Evolutionary conservation across 2,113 vertebrate species (phyloP).

Genomic region (Nesoenas mayeri): DNA sequence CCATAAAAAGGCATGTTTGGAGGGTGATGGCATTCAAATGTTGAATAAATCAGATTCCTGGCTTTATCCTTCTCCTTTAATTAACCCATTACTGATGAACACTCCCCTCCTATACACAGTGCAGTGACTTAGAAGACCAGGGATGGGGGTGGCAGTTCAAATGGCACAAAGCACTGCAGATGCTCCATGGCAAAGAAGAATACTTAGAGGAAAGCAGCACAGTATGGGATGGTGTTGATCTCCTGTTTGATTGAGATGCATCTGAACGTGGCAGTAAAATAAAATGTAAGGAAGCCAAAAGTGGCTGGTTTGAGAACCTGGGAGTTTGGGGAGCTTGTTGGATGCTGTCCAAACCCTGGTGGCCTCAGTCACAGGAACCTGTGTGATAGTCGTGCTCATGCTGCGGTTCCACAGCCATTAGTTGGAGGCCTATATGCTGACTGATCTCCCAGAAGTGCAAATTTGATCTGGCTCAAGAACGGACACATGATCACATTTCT

Average conservation of each 20-base stretch:
- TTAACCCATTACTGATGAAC: background rate
- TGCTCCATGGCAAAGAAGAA: background rate
- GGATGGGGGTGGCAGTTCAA: background rate
- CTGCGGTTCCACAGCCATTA: background rate
- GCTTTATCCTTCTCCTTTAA: background rate
- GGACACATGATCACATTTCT: constrained; percentile 51
- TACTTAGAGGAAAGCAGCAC: background rate
- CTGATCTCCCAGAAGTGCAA: constrained; percentile 40
- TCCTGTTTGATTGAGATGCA: background rate
- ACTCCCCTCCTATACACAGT: background rate
- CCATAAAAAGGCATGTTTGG: background rate
- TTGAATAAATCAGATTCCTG: background rate
- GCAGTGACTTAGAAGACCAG: background rate
- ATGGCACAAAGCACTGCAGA: background rate
- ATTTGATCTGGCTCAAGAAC: constrained; percentile 22
- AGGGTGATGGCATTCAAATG: background rate
- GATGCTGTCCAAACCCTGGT: background rate
- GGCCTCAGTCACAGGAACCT: background rate
- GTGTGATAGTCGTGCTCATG: rapidly evolving
- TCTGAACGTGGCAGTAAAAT: background rate
- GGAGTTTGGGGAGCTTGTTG: background rate
- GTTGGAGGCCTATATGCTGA: background rate
- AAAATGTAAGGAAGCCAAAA: background rate
- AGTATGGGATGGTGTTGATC: background rate
- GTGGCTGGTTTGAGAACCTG: background rate